Evolutionary conservation across 53 echinoderm and acorn worm genomes (phyloP), one percentile per base, ranked within the genome.

Genomic region (Echinometra lucunter): DNA sequence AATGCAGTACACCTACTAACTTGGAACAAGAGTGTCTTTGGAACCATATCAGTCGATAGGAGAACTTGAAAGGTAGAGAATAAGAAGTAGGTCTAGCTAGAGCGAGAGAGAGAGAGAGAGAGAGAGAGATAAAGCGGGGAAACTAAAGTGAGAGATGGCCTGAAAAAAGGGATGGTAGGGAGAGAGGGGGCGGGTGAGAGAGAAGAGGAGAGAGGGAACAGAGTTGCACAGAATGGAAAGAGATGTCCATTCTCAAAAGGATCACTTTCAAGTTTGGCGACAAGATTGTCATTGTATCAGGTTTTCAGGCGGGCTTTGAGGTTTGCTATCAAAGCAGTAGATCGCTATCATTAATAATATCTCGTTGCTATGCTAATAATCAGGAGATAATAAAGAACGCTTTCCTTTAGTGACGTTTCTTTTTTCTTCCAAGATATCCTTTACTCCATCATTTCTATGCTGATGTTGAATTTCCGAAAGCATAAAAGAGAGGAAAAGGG

Each of bases 181-280:
- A 57, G 57, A 57, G 57, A 57, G 16, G 15, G 16, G 12, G 57
- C 9, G 57, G 15, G 57, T 12, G 57, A 57, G 58, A 17, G 58
- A 17, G 58, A 58, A 2, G 3, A 21, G 23, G 60, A 18, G 60
- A 60, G 60, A 17, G 18, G 23, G 19, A n/a, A n/a, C n/a, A n/a
- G n/a, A n/a, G n/a, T n/a, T n/a, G n/a, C n/a, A n/a, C n/a, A n/a
- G n/a, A n/a, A n/a, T n/a, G n/a, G 34, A 32, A 69, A 32, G 30
- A 69, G 69, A 69, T 69, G 69, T 69, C 69, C 34, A 69, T 0
- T 23, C 1, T 4, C 21, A 40, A 78, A 19, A 4, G 78, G 38
- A 78, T 78, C 21, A 78, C 42, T 78, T 78, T 78, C 78, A 78
- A 78, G 78, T 78, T 78, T 78, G 78, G 42, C 78, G 42, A 78